phyloP scores from a whole-genome alignment of 2,113 vertebrate species.

The Thunnus maccoyii region DNA sequence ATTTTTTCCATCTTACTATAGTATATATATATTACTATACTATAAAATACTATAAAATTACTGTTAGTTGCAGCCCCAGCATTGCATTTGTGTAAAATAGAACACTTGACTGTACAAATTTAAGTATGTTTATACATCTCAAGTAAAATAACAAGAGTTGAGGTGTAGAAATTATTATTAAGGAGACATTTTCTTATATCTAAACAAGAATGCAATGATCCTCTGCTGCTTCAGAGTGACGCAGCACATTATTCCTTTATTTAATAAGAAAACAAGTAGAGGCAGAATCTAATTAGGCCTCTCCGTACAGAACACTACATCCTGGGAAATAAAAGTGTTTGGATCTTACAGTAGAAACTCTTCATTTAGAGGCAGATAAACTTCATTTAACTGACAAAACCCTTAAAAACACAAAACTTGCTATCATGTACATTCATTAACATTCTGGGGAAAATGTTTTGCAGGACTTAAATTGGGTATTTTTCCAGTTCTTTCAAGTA shows the following conservation, averaged over 20 bases:
- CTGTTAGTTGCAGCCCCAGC: too few species aligned
- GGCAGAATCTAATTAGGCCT: conserved; percentile 50
- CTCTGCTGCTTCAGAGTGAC: neutral
- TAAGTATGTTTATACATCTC: too few species aligned
- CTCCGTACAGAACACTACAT: conserved; percentile 40
- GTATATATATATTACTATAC: too few species aligned
- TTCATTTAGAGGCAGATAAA: neutral
- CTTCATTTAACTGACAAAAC: neutral
- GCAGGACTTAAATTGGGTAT: neutral
- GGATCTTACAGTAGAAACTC: neutral
- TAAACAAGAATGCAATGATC: neutral
- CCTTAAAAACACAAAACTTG: neutral
- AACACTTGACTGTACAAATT: too few species aligned
- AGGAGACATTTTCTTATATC: neutral
- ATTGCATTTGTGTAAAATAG: too few species aligned
- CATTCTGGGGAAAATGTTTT: neutral
- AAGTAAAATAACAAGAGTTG: too few species aligned
- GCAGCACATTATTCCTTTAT: conserved; percentile 32
- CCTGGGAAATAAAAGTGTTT: conserved; percentile 32
- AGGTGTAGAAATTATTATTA: too few species aligned
- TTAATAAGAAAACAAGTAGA: conserved; percentile 46
- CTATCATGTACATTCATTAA: neutral
- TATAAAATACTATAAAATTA: too few species aligned
- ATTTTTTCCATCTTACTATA: too few species aligned
- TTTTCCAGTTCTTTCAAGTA: neutral